phyloP scores from a whole-genome alignment of 2,113 vertebrate species.

The Synodontis membranacea region DNA sequence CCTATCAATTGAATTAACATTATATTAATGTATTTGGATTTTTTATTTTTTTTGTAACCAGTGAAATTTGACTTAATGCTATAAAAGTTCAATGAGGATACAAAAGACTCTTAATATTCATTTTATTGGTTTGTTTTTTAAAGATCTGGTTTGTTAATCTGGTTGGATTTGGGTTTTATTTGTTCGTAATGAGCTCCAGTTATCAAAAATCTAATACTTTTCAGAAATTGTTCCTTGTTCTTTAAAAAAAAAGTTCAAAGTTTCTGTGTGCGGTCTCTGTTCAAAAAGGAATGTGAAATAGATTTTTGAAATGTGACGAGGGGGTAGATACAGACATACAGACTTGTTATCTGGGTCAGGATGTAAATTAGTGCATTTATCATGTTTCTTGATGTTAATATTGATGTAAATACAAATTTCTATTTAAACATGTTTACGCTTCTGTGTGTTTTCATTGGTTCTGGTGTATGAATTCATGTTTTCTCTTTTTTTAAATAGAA shows the following conservation, averaged over 20 bases:
- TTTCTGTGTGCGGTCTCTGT: slow-evolving; percentile 47
- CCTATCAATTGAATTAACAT: background rate
- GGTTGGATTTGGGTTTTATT: background rate
- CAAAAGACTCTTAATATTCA: background rate
- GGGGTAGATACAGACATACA: slow-evolving; percentile 66
- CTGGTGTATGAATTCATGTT: background rate
- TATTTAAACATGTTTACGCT: slow-evolving; percentile 81
- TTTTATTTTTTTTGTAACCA: background rate
- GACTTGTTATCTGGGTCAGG: slow-evolving; percentile 66
- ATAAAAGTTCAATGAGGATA: background rate
- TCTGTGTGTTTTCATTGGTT: background rate
- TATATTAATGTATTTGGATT: background rate
- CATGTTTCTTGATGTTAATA: slow-evolving; percentile 85
- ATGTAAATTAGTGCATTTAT: slow-evolving; percentile 80
- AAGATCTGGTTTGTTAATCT: too few relatives aligned
- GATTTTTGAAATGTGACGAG: slow-evolving; percentile 31
- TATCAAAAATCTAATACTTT: background rate
- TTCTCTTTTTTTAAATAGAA: background rate
- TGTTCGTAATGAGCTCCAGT: background rate
- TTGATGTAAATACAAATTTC: slow-evolving; percentile 98
- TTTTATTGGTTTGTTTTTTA: background rate
- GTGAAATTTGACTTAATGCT: background rate
- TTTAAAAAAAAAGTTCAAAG: slow-evolving; percentile 12
- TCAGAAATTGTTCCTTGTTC: background rate
- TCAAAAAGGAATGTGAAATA: slow-evolving; percentile 5